Base-by-base conservation (phyloP, 2,113 vertebrate species). In the Oreotragus oreotragus region DNA sequence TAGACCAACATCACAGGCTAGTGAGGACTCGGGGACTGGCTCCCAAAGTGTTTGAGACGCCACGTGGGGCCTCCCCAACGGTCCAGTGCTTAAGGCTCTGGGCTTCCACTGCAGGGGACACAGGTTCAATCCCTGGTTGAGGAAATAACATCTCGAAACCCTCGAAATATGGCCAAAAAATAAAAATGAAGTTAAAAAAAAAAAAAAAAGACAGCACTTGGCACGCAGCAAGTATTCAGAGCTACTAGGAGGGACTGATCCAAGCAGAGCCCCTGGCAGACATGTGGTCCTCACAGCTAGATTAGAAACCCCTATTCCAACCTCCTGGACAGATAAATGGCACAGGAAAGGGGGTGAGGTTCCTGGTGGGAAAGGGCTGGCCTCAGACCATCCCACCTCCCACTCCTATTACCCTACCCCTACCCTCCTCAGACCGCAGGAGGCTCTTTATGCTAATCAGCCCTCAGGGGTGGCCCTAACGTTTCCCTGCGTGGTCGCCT, bases 401-500 rank as follows among this genome's bases (percentile, higher is more conserved):
- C 19, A 21, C 47, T 33, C 47, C 30, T 33, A 53, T 45, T 15
- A 45, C 25, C 25, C 27, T 16, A 45, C 43, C 15, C 43, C 27
- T 13, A 36, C 58, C 79, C 79, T 2, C 7, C 39, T 73, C 45
- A 27, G 80, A 14, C 51, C 4, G 27, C 2, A 2, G 30, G 80
- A 30, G 51, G 55, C 49, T 15, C 30, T 27, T 7, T 2, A 0
- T 27, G 55, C 39, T 21, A 13, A 43, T 39, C 19, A 3, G 91
- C n/a, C 27, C 39, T 96, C 96, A 51, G 96, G 98, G 97, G 97
- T 96, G 98, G 98, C 88, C 94, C 97, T 96, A 95, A 98, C 97
- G 95, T 39, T 81, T 89, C 97, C 97, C 95, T 96, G 90, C 55
- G 0, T 73, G 98, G 98, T 96, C 85, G 90, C 97, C 62, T 8